Evolutionary conservation across 1,140 invertebrate genomes (phyloP).

Genomic region (Mycetomoellerius zeteki): DNA sequence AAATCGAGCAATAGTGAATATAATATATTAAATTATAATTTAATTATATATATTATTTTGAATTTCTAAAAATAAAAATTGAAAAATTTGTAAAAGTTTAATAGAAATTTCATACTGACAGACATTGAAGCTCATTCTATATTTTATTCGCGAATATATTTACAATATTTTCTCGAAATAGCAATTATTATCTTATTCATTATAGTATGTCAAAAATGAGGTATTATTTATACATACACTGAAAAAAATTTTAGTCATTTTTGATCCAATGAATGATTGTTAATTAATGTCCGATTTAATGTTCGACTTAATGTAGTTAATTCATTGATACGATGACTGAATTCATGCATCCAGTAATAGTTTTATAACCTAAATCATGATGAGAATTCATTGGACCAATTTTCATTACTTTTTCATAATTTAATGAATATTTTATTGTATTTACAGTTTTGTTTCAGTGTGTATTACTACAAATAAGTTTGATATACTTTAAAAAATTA

Average conservation of each 20-base stretch:
- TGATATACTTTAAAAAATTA: not conserved
- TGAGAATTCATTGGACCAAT: no score
- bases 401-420: no score
- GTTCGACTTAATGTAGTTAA: no score
- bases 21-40: constrained; percentile 8
- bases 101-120: not conserved
- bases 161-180: not conserved
- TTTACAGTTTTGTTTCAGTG: no score
- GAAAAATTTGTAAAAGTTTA: not conserved
- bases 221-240: not conserved
- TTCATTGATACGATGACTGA: no score
- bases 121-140: not conserved
- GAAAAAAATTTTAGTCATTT: no score
- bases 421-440: no score
- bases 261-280: no score
- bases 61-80: constrained; percentile 1
- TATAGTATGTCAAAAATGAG: not conserved
- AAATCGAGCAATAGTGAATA: not conserved
- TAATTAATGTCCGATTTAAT: no score
- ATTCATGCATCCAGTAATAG: no score
- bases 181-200: not conserved
- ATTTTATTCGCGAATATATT: not conserved
- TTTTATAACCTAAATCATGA: no score
- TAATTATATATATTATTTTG: not conserved
- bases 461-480: not conserved